These are phyloP conservation scores for Triplophysa bombifrons DNA, from an alignment of 2,797 vertebrate genomes.

Conservation along the genomic window DNA sequence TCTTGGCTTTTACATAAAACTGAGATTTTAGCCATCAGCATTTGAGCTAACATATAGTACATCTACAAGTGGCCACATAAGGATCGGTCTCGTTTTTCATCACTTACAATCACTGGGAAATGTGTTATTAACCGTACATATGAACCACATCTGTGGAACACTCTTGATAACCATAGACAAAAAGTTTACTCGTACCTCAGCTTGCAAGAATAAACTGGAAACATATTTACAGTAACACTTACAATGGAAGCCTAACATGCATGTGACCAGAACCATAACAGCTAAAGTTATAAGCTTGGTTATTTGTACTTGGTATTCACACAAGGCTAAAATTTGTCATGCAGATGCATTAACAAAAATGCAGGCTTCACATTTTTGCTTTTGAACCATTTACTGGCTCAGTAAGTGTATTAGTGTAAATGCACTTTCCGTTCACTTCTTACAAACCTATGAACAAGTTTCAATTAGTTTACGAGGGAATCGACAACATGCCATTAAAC, in stretches of 20 bases:
- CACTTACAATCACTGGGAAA: not conserved
- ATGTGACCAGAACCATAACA: no score
- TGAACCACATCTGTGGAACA: not conserved
- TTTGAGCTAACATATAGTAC: not conserved
- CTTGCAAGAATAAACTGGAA: not conserved
- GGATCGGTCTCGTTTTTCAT: not conserved
- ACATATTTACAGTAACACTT: not conserved
- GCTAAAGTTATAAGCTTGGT: not conserved
- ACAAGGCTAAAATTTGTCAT: not conserved
- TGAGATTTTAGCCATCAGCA: slow-evolving; percentile 6
- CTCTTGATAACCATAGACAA: not conserved
- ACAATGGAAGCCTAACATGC: not conserved
- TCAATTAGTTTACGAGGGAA: not conserved
- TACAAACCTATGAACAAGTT: not conserved
- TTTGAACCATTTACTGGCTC: not conserved
- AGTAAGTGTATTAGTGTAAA: not conserved
- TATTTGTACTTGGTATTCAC: not conserved
- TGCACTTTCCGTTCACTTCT: not conserved
- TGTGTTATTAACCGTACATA: not conserved
- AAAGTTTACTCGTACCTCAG: not conserved
- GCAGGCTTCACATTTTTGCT: not conserved
- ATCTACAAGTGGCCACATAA: slow-evolving; percentile 16
- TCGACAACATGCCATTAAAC: not conserved
- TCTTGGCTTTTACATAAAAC: not conserved
- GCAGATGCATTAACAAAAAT: no score